Evolutionary conservation across 2,797 vertebrate species (phyloP).

Genomic region (Geotrypetes seraphini): DNA sequence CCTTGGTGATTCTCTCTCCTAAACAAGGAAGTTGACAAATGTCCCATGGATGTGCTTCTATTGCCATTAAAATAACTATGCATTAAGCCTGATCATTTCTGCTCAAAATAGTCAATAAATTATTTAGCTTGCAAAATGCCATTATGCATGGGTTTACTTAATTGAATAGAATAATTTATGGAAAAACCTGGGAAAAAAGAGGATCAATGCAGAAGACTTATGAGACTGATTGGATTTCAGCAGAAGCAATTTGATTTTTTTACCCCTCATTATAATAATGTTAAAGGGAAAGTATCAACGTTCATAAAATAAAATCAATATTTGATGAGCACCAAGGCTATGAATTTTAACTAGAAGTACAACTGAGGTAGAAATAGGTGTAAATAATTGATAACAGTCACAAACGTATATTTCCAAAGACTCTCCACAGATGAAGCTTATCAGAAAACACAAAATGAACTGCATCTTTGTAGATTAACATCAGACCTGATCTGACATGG

Average conservation of each 20-base stretch:
- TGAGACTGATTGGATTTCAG: conserved; percentile 57
- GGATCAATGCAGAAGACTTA: conserved; percentile 57
- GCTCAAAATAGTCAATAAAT: conserved; percentile 62
- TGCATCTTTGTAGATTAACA: neutral
- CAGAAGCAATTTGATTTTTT: conserved; percentile 61
- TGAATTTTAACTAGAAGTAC: conserved; percentile 73
- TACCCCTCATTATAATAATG: conserved; percentile 71
- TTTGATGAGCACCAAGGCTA: conserved; percentile 70
- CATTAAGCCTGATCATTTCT: conserved; percentile 42
- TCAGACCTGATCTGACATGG: neutral
- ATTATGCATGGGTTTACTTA: conserved; percentile 67
- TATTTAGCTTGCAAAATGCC: conserved; percentile 71
- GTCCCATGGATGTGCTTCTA: conserved; percentile 13
- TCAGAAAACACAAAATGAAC: conserved; percentile 41
- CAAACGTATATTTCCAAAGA: conserved; percentile 19
- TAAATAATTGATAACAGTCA: conserved; percentile 69
- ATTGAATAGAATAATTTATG: conserved; percentile 77
- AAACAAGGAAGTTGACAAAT: conserved; percentile 33
- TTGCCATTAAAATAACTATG: conserved; percentile 41
- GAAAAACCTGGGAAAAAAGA: conserved; percentile 59
- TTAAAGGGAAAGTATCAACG: conserved; percentile 58
- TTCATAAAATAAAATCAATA: conserved; percentile 72
- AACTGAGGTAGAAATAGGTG: conserved; percentile 41
- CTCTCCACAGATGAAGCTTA: conserved; percentile 11
- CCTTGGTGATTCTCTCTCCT: conserved; percentile 24